Evolutionary conservation across 2,797 vertebrate genomes (phyloP).

Genomic region (Centropyge bicolor): DNA sequence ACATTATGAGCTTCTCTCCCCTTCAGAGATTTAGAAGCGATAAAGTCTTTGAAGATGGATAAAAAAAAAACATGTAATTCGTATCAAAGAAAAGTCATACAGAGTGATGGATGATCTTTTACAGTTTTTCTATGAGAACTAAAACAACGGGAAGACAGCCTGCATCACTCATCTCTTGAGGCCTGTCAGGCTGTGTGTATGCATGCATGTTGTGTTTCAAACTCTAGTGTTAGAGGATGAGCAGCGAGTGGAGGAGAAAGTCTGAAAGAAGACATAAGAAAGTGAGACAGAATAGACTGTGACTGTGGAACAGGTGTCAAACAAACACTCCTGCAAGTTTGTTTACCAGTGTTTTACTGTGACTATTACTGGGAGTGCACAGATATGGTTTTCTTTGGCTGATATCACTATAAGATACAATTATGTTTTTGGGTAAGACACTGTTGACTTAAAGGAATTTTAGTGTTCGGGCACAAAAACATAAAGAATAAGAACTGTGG

Average conservation of each 20-base stretch:
- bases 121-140: slow-evolving; percentile 39
- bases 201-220: slow-evolving; percentile 34
- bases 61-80: slow-evolving; percentile 15
- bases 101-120: slow-evolving; percentile 57
- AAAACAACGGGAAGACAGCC: slow-evolving; percentile 45
- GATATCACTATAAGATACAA: too few species aligned
- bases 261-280: background rate
- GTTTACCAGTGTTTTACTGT: background rate
- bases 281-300: background rate
- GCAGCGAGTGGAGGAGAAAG: background rate
- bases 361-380: background rate
- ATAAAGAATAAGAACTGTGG: background rate
- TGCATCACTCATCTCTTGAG: slow-evolving; percentile 44
- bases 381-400: background rate
- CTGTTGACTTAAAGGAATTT: background rate
- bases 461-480: background rate
- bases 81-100: slow-evolving; percentile 19
- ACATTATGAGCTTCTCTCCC: slow-evolving; percentile 45
- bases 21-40: slow-evolving; percentile 53
- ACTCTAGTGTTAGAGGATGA: slow-evolving; percentile 9
- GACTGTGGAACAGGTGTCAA: slow-evolving; percentile 5
- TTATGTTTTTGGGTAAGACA: background rate
- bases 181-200: slow-evolving; percentile 23
- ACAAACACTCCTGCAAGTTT: slow-evolving; percentile 7
- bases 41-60: slow-evolving; percentile 61